These are phyloP conservation scores for Drosophila subquinaria DNA, from an alignment of 2,888 invertebrate genomes.

Conservation along the genomic window DNA sequence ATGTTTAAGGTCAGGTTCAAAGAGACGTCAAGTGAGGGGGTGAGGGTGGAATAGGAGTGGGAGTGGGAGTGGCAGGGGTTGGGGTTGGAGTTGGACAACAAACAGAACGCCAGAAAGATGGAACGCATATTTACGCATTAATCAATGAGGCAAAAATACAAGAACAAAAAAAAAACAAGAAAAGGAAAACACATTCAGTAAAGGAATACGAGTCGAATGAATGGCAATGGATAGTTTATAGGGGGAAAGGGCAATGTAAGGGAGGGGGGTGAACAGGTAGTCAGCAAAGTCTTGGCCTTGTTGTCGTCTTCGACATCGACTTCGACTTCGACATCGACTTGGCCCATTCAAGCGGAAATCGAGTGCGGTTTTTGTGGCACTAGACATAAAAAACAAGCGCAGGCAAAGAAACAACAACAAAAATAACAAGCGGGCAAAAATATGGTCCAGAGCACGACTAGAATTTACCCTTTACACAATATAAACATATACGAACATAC, in stretches of 20 bases:
- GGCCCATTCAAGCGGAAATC: constrained; percentile 72
- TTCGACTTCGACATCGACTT: constrained; percentile 29
- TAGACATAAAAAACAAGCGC: constrained; percentile 65
- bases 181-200: not conserved
- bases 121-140: constrained; percentile 79
- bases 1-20: constrained; percentile 41
- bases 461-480: too few relatives aligned
- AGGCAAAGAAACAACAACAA: constrained; percentile 6
- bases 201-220: constrained; percentile 17
- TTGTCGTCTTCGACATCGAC: constrained; percentile 16
- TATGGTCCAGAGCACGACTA: too few relatives aligned
- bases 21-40: constrained; percentile 6
- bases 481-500: too few relatives aligned
- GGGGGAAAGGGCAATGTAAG: not conserved
- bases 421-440: too few relatives aligned
- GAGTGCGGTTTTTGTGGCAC: constrained; percentile 70
- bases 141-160: constrained; percentile 76
- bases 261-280: constrained; percentile 55
- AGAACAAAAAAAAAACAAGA: constrained; percentile 15
- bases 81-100: constrained; percentile 50
- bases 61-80: not conserved
- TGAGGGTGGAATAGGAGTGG: not conserved
- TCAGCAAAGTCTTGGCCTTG: constrained; percentile 17
- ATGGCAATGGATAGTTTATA: constrained; percentile 29
- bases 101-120: constrained; percentile 61